Conservation (phyloP, 64 coral and sea anemone genomes). For the Exaiptasia diaphana region DNA sequence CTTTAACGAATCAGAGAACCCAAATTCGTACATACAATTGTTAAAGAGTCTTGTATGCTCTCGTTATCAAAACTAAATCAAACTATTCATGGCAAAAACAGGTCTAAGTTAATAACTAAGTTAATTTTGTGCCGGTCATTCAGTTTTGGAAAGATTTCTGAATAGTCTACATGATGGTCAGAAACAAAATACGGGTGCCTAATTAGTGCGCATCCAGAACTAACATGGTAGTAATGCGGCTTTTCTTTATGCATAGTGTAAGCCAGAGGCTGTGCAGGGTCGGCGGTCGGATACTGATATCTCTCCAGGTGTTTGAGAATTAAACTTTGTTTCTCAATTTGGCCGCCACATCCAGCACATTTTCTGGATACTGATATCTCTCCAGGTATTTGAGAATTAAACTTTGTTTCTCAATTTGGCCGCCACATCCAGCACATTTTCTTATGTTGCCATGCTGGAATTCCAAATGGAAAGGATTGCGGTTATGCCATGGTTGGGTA, state of each 20-base stretch:
- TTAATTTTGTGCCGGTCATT: too few species aligned
- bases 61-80: too few species aligned
- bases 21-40: too few species aligned
- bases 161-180: too few species aligned
- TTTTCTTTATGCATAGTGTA: slow-evolving; percentile 11
- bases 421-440: slow-evolving; percentile 23
- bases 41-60: too few species aligned
- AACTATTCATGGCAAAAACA: too few species aligned
- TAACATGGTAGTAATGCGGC: slow-evolving; percentile 12
- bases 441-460: slow-evolving; percentile 26
- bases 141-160: too few species aligned
- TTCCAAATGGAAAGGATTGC: slow-evolving; percentile 12
- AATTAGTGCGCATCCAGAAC: neutral
- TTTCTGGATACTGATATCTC: slow-evolving; percentile 31
- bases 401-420: slow-evolving; percentile 8
- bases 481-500: slow-evolving; percentile 23
- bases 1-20: too few species aligned
- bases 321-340: slow-evolving; percentile 8
- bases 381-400: slow-evolving; percentile 28
- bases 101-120: too few species aligned
- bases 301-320: slow-evolving; percentile 35
- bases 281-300: slow-evolving; percentile 15
- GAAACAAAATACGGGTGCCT: too few species aligned
- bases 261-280: neutral
- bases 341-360: slow-evolving; percentile 12